Evolutionary conservation across 2,113 vertebrate genomes (phyloP), one percentile per base, ranked within the genome.

Genomic region (Petromus typicus): DNA sequence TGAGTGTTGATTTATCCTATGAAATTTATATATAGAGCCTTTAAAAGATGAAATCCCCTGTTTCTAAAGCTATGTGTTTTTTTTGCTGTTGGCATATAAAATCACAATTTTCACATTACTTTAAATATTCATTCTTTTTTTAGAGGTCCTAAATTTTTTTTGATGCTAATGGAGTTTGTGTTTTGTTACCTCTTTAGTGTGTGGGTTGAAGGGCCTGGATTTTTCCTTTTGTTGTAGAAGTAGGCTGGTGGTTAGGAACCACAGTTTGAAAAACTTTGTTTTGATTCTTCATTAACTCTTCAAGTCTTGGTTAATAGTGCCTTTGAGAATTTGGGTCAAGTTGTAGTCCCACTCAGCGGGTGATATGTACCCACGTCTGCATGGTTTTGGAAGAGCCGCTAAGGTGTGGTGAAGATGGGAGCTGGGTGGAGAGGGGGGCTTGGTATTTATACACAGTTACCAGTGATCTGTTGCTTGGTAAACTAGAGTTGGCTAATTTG

Each of bases 281-380:
- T 75, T 96, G 71, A 91, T 37, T 20, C 91, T 97, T 94, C 92
- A 51, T 75, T 93, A 89, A 96, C 75, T 89, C 37, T 14, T 89
- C 94, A 78, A 12, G 91, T 95, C 43, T 18, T 80, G 87, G 71
- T 90, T 5, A 45, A 30, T 86, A 43, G 91, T 76, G 45, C 34
- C 59, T 96, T 96, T 96, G 89, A 91, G 51, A 94, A 83, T 91
- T 92, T 95, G 45, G 43, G 67, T 37, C 51, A 91, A 76, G 37
- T 83, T 59, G 9, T 76, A 54, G 6, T 73, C 54, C n/a, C 11
- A 63, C 54, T 93, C 25, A 89, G 1, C 93, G 54, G 64, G 89
- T 94, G 93, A 95, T 86, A 18, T 43, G 12, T 76, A 27, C 7
- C 11, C 69, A 16, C 1, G 71, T 8, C 30, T 1, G 10, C 81